These are phyloP conservation scores for Sebastes alutus DNA, from an alignment of 2,797 vertebrate species.

Conservation along the genomic window DNA sequence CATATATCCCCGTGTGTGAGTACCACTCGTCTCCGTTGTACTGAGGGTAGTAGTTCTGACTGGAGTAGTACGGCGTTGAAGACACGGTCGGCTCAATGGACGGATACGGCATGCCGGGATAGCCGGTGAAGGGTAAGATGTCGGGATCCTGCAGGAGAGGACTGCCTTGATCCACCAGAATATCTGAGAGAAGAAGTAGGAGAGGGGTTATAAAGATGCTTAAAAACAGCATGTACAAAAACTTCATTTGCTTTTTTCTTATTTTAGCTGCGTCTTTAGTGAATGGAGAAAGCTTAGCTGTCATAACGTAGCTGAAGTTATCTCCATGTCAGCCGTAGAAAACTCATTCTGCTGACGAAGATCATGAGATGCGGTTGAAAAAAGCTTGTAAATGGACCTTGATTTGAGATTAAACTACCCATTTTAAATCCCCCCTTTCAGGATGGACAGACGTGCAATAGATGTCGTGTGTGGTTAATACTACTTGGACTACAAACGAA, in stretches of 20 bases:
- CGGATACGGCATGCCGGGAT: constrained; percentile 87
- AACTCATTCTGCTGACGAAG: no score
- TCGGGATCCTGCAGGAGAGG: constrained; percentile 90
- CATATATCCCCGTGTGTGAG: constrained; percentile 86
- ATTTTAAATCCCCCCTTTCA: no score
- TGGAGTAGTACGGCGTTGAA: constrained; percentile 89
- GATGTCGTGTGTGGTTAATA: no score
- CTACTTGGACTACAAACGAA: no score
- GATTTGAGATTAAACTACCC: no score
- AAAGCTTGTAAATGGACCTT: no score
- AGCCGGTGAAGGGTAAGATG: constrained; percentile 86
- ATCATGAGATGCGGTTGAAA: no score
- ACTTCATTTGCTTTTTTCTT: not conserved
- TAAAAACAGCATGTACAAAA: not conserved
- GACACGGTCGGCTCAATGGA: constrained; percentile 88
- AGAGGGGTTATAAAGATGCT: not conserved
- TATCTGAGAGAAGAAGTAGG: constrained; percentile 80
- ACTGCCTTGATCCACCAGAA: constrained; percentile 89
- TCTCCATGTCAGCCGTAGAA: no score
- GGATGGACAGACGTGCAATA: no score
- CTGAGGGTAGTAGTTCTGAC: constrained; percentile 88
- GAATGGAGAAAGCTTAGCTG: no score
- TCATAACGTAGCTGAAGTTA: no score
- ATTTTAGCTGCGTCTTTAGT: not conserved
- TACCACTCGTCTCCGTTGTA: constrained; percentile 93